phyloP scores from a whole-genome alignment of 2,888 invertebrate species.

The Nasonovia ribisnigri region DNA sequence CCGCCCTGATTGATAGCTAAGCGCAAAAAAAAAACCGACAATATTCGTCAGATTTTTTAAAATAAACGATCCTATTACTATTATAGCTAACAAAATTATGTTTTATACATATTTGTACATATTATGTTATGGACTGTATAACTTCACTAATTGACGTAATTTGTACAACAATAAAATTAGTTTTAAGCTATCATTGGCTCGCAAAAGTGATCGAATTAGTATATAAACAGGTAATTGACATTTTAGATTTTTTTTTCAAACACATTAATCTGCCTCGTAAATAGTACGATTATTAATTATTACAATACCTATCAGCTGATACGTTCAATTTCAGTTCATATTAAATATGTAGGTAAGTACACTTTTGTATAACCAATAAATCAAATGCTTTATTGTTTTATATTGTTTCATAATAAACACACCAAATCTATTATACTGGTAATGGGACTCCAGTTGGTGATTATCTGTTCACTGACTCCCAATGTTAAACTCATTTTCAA shows the following conservation, averaged over 20 bases:
- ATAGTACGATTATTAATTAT: not conserved
- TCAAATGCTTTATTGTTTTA: not conserved
- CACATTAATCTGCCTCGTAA: not conserved
- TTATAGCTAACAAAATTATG: not conserved
- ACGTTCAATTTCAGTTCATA: too few relatives aligned
- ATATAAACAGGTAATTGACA: not conserved
- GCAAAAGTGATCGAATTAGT: not conserved
- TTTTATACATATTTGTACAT: not conserved
- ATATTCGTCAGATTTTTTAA: constrained; percentile 8
- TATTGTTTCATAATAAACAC: not conserved
- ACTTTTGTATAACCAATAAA: not conserved
- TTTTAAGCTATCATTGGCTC: not conserved
- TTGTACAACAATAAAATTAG: not conserved
- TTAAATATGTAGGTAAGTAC: too few relatives aligned
- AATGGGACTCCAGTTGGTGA: not conserved
- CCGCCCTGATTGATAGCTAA: constrained; percentile 22
- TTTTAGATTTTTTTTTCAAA: not conserved
- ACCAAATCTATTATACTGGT: not conserved
- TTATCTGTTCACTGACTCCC: too few relatives aligned
- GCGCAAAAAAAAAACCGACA: not conserved
- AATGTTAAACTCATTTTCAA: not conserved
- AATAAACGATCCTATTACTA: constrained; percentile 36
- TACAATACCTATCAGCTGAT: not conserved
- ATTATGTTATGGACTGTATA: not conserved
- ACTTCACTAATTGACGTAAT: not conserved